phyloP scores from a whole-genome alignment of 2,113 vertebrate genomes.

The Uropsilus gracilis region DNA sequence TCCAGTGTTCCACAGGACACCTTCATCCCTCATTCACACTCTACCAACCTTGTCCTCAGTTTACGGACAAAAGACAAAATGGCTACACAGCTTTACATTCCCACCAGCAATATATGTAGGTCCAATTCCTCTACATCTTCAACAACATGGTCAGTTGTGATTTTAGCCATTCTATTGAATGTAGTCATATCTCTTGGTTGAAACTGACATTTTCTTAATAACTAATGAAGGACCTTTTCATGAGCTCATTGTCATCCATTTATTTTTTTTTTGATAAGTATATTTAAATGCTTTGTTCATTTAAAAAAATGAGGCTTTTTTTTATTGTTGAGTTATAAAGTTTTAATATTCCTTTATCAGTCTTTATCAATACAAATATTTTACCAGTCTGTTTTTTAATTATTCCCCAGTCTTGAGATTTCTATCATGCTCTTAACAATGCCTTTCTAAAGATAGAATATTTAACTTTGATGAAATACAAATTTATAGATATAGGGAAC shows the following conservation, averaged over 20 bases:
- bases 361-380: no score
- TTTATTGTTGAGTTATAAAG: background rate
- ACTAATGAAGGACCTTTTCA: background rate
- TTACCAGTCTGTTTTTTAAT: background rate
- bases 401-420: background rate
- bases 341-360: slow-evolving; percentile 15
- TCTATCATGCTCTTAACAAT: background rate
- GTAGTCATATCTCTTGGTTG: background rate
- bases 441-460: background rate
- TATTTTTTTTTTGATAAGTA: background rate
- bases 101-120: background rate
- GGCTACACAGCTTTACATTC: background rate
- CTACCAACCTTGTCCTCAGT: no score
- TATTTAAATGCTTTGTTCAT: background rate
- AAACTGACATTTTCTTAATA: background rate
- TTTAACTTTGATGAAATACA: background rate
- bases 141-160: background rate
- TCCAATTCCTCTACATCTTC: background rate
- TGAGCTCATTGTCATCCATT: background rate
- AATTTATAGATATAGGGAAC: background rate
- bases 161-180: background rate
- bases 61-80: background rate
- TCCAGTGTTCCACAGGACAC: no score
- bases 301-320: background rate
- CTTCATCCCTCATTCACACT: no score